Percentiles rank a stretch among this genome's conserved stretches.
phyloP scores from a whole-genome alignment of 2,888 invertebrate genomes.

The Xanthia togata region DNA sequence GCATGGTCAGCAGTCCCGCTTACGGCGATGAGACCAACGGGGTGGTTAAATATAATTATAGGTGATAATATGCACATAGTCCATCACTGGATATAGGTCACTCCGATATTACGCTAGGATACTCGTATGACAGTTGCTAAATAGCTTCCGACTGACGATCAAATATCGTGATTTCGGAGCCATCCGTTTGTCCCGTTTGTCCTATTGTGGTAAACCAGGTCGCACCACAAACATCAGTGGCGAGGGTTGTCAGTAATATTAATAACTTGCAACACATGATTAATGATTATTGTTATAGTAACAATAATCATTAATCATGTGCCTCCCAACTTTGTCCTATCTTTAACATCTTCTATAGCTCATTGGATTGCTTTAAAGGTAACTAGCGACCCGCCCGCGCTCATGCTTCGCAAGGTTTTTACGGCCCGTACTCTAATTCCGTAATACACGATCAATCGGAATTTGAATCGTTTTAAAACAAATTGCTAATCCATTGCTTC shows the following conservation, averaged over 20 bases:
- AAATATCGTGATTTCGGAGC: constrained; percentile 28
- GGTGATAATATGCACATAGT: not conserved
- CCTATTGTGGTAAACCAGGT: constrained; percentile 24
- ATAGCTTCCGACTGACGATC: constrained; percentile 10
- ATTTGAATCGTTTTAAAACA: too few relatives aligned
- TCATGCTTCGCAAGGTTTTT: not conserved
- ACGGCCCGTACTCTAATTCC: too few relatives aligned
- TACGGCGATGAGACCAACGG: not conserved
- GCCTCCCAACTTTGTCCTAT: not conserved
- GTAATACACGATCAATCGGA: too few relatives aligned
- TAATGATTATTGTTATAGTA: constrained; percentile 36
- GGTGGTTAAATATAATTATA: not conserved
- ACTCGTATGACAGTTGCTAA: constrained; percentile 5
- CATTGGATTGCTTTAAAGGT: not conserved
- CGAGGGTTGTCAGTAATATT: constrained; percentile 44
- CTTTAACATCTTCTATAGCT: not conserved
- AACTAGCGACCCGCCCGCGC: not conserved
- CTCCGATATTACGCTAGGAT: not conserved
- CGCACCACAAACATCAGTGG: constrained; percentile 41
- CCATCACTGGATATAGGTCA: not conserved
- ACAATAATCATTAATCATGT: too few relatives aligned
- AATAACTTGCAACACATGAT: constrained; percentile 55
- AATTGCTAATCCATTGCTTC: too few relatives aligned
- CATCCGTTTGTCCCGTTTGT: constrained; percentile 15
- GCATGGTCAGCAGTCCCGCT: not conserved